These are phyloP conservation scores for Thalassoma bifasciatum DNA, from an alignment of 2,113 vertebrate genomes.

Conservation along the genomic window DNA sequence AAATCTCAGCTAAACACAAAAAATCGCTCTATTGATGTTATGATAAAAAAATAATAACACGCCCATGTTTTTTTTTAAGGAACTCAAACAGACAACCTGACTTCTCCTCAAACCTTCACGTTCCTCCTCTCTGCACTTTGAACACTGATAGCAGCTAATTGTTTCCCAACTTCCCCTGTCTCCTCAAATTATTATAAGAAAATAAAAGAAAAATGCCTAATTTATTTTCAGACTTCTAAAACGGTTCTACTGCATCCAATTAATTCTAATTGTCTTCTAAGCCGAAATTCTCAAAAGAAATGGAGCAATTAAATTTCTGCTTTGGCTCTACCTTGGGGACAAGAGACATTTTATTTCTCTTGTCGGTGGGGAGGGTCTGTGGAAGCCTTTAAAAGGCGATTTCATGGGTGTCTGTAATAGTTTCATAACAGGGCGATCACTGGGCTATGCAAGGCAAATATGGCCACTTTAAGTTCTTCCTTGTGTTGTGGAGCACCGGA, in stretches of 20 bases:
- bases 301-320: conserved; percentile 81
- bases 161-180: conserved; percentile 51
- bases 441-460: conserved; percentile 77
- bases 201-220: conserved; percentile 73
- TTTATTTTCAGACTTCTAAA: conserved; percentile 76
- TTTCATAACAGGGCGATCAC: conserved; percentile 73
- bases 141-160: conserved; percentile 59
- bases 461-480: conserved; percentile 57
- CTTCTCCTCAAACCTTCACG: conserved; percentile 18
- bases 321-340: conserved; percentile 76
- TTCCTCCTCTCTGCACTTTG: conserved; percentile 40
- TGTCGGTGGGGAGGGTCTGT: conserved; percentile 64
- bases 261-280: conserved; percentile 82
- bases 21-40: neutral
- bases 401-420: conserved; percentile 68
- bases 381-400: conserved; percentile 64
- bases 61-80: neutral
- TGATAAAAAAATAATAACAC: neutral
- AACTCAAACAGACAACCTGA: conserved; percentile 4
- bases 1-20: neutral
- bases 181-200: conserved; percentile 63
- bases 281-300: conserved; percentile 82
- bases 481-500: conserved; percentile 45
- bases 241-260: conserved; percentile 76
- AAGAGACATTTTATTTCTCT: conserved; percentile 68